Base-by-base conservation (phyloP, 2,113 vertebrate species). In the Talpa occidentalis region DNA sequence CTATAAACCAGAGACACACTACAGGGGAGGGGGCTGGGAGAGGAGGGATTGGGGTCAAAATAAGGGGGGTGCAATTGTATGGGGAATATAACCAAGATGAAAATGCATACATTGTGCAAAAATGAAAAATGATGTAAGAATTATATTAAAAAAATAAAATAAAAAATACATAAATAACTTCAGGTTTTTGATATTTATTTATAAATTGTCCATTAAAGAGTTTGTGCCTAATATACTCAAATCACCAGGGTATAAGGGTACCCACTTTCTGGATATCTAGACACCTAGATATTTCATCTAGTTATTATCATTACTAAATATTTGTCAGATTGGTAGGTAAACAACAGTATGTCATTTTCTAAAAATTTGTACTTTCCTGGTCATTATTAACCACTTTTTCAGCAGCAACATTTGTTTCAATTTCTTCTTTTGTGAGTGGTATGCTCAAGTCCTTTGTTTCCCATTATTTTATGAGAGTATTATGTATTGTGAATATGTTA, bases 91-190 rank as follows among this genome's bases (percentile, higher is more conserved):
- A n/a, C n/a, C n/a, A n/a, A n/a, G n/a, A n/a, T n/a, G n/a, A n/a
- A n/a, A n/a, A n/a, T n/a, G n/a, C n/a, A n/a, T n/a, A n/a, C n/a
- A n/a, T n/a, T n/a, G n/a, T n/a, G n/a, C n/a, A n/a, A n/a, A n/a
- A n/a, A n/a, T n/a, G n/a, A n/a, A n/a, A n/a, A n/a, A n/a, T n/a
- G n/a, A n/a, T n/a, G n/a, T n/a, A n/a, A n/a, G n/a, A n/a, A n/a
- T n/a, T n/a, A n/a, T n/a, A n/a, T n/a, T n/a, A n/a, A n/a, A n/a
- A n/a, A n/a, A n/a, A n/a, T n/a, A n/a, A n/a, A n/a, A n/a, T n/a
- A n/a, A n/a, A n/a, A n/a, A 91, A 95, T 66, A 40, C 42, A 12
- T n/a, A 78, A 88, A 88, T 47, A 52, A 78, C 42, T 62, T 83
- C 30, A 82, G 42, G 2, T 11, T 73, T 91, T 74, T 77, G 0